Conservation (phyloP, 2,113 vertebrate species). For the Cranoglanis bouderius region DNA sequence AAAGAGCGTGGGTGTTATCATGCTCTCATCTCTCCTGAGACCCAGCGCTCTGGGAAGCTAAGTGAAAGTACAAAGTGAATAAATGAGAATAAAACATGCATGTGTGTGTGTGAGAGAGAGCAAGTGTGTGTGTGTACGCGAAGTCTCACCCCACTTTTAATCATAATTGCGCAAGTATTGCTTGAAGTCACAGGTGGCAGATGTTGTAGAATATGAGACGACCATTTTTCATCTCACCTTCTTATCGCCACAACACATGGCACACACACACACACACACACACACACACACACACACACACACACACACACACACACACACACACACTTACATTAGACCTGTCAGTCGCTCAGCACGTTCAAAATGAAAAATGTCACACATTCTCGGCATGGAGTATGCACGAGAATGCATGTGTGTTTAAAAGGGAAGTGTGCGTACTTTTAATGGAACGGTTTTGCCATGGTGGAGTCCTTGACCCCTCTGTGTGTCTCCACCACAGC, state of each 20-base stretch:
- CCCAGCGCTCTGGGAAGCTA: not conserved
- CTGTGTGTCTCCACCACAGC: not conserved
- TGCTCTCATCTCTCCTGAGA: not conserved
- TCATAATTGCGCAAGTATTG: not conserved
- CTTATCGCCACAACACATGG: not conserved
- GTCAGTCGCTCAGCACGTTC: conserved; percentile 38
- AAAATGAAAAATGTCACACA: conserved; percentile 44
- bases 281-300: conserved; percentile 21
- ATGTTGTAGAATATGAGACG: conserved; percentile 12
- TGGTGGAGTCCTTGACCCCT: conserved; percentile 37
- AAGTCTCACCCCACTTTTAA: not conserved
- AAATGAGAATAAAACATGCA: not conserved
- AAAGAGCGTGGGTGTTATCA: not conserved
- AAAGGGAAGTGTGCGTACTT: conserved; percentile 18
- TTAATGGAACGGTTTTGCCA: conserved; percentile 26
- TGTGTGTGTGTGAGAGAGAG: not conserved
- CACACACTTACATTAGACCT: conserved; percentile 4
- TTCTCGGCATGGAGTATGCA: not conserved
- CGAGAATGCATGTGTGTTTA: not conserved
- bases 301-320: conserved; percentile 9
- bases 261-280: conserved; percentile 10
- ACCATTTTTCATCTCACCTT: conserved; percentile 22
- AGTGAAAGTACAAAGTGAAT: conserved; percentile 3
- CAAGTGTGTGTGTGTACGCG: not conserved
- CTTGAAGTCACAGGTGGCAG: conserved; percentile 2